A percentile compares a stretch with the other conserved stretches of the same genome.
Evolutionary conservation across 1,140 invertebrate genomes (phyloP).

Genomic region (Drosophila trapezifrons): DNA sequence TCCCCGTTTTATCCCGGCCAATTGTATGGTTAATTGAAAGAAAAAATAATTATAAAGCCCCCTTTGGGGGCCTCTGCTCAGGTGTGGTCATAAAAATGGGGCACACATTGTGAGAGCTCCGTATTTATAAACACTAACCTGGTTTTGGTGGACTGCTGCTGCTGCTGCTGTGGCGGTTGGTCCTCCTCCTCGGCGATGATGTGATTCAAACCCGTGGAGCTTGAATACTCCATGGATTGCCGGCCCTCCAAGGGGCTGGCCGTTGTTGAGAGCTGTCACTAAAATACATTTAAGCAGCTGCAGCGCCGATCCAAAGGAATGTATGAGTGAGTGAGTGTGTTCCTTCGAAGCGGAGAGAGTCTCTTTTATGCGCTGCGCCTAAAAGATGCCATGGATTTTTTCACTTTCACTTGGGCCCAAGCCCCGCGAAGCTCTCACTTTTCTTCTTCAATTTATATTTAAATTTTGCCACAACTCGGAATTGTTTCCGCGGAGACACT

Average conservation of each 20-base stretch:
- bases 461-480: constrained; percentile 5
- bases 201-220: constrained; percentile 77
- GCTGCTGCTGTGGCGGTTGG: constrained; percentile 16
- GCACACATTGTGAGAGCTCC: constrained; percentile 33
- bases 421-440: constrained; percentile 1
- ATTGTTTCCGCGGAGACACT: constrained; percentile 3
- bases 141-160: constrained; percentile 47
- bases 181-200: constrained; percentile 46
- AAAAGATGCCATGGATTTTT: constrained; percentile 72
- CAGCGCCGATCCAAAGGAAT: constrained; percentile 38
- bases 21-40: constrained; percentile 79
- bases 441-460: neutral
- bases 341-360: constrained; percentile 30
- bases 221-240: constrained; percentile 84
- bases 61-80: constrained; percentile 37
- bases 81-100: constrained; percentile 74
- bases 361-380: constrained; percentile 67
- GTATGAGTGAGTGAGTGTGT: constrained; percentile 5
- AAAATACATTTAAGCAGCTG: constrained; percentile 84
- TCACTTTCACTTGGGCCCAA: constrained; percentile 57
- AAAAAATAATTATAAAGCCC: constrained; percentile 27
- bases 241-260: constrained; percentile 84
- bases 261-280: constrained; percentile 68
- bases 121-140: constrained; percentile 65
- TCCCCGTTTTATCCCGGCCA: constrained; percentile 36